Evolutionary conservation across 2,888 invertebrate genomes (phyloP), one percentile per base, ranked within the genome.

Genomic region (Ferrisia virgata): DNA sequence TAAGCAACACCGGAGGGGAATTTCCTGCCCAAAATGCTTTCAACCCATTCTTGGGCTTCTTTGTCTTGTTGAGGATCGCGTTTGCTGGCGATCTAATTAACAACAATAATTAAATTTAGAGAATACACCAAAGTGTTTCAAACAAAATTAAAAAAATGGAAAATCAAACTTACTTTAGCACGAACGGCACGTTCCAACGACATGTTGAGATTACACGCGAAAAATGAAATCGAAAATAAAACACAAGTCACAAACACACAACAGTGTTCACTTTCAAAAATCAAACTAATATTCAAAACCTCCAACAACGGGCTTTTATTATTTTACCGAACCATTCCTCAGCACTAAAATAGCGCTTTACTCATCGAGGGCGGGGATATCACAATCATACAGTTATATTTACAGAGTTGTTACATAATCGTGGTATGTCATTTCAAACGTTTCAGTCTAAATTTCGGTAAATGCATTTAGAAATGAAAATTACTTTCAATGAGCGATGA

Each of bases 11-110:
- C 92, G 85, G 92, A 91, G 85, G 97, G 96, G 91, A 98, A 94
- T 89, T 96, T 95, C 88, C 94, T 94, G 72, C 96, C 96, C 86
- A 96, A 90, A 87, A 98, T 91, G 84, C 91, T 88, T 89, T 97
- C 96, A 87, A 98, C 94, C 98, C 98, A 98, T 90, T 93, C 93
- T 89, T 97, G 94, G 86, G 95, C 95, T 89, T 98, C 95, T 87
- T 92, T 92, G 89, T 96, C 96, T 90, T 93, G 93, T 87, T 93
- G 91, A 28, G 92, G 92, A 90, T 92, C 92, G 88, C 96, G 94
- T 90, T 96, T 96, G 88, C 93, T 91, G 87, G 94, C 94, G 90
- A 96, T 91, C 96, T 96, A 88, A 86, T 86, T 6, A 87, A 8
- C 5, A 5, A 86, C 85, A 85, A 86, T 85, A 86, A 85, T 76